Conservation (phyloP, 2,888 invertebrate genomes). For the Schizotus pectinicornis region DNA sequence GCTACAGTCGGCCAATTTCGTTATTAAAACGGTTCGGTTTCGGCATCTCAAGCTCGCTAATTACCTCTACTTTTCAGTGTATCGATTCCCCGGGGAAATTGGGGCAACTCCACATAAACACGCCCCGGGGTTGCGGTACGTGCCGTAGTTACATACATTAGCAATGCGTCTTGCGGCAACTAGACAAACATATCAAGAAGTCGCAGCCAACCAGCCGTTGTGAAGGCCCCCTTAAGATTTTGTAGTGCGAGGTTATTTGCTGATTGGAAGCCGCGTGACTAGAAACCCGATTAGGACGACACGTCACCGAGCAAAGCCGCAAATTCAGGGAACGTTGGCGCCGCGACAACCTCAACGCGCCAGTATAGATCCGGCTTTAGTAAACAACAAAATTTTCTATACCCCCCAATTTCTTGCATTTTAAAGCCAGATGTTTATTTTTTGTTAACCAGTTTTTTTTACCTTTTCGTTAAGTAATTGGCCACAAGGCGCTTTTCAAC, state of each 20-base stretch:
- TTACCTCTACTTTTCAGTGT: not conserved
- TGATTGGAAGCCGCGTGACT: conserved; percentile 42
- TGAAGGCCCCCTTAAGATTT: conserved; percentile 16
- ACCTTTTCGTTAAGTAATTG: too few relatives aligned
- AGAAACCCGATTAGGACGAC: conserved; percentile 38
- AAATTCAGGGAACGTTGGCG: conserved; percentile 6
- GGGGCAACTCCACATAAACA: not conserved
- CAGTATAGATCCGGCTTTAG: too few relatives aligned
- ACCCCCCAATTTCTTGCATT: too few relatives aligned
- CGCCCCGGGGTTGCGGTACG: not conserved
- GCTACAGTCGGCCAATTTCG: conserved; percentile 7
- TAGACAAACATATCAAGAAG: too few relatives aligned
- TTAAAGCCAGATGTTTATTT: too few relatives aligned
- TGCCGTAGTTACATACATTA: too few relatives aligned
- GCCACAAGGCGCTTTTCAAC: too few relatives aligned
- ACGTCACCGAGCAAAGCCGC: conserved; percentile 27
- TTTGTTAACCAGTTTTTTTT: too few relatives aligned
- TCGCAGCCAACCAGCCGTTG: too few relatives aligned
- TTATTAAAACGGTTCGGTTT: not conserved
- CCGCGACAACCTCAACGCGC: too few relatives aligned
- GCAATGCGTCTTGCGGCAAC: too few relatives aligned
- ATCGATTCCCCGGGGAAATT: not conserved
- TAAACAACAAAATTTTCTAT: too few relatives aligned
- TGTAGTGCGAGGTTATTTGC: conserved; percentile 27
- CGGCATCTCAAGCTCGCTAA: not conserved